Evolutionary conservation across 30 jellyfish, hydroid and myxozoan genomes (phyloP), one percentile per base, ranked within the genome.

Genomic region (Aurelia coerulea): DNA sequence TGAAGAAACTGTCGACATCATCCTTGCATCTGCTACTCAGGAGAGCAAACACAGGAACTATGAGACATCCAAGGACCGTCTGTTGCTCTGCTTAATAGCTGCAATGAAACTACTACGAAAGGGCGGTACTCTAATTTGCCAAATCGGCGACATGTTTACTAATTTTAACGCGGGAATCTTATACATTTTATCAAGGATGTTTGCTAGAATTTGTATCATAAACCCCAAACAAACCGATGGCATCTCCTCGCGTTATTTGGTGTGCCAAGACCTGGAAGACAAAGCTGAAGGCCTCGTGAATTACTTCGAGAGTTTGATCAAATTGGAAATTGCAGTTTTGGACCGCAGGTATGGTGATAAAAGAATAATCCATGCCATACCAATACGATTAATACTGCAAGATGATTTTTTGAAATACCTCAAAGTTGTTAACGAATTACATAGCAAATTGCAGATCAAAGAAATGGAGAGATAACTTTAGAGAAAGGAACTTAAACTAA

Each of bases 91-190:
- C 32, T 32, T 73, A 71, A 42, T 51, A 12, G 16, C 75, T 31
- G 76, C 68, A n/a, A 9, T 84, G 31, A 73, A n/a, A 17, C 62
- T 53, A 16, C 68, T 84, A 10, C 49, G 74, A 50, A 31, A 19
- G 2, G 93, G 93, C 13, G 93, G 93, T 15, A 73, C 37, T 54
- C 68, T 84, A 11, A 17, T 84, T 65, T 84, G 83, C 50, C 67
- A 73, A 73, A 56, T 73, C 51, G 68, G 93, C 10, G 93, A 84
- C 53, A 1, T 84, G 8, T 84, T 84, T 59, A 73, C 87, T 10
- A 84, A 84, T 46, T 78, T 67, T 74, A 84, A 74, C 74, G 88
- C 73, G 32, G 93, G 93, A 32, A 17, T 84, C 13, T 53, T 84
- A 18, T 84, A 74, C 76, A 65, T 84, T 10, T 65, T 73, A 3